Conservation (phyloP, 2,113 vertebrate genomes). For the Spermophilus dauricus region DNA sequence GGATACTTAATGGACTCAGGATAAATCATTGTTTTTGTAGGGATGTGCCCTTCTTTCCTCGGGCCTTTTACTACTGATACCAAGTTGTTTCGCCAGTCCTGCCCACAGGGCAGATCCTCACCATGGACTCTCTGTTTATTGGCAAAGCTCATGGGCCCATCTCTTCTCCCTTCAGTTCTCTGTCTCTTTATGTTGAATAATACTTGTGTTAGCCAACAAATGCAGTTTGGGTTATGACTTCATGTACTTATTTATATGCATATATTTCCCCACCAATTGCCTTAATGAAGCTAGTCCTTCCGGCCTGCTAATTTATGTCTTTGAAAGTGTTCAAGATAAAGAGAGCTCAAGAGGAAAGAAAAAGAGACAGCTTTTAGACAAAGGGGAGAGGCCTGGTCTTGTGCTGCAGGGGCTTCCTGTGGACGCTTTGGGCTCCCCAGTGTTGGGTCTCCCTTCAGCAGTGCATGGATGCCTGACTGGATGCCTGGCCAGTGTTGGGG, state of each 20-base stretch:
- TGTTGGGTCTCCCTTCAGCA: not conserved
- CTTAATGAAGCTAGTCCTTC: slow-evolving; percentile 46
- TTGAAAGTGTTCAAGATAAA: slow-evolving; percentile 29
- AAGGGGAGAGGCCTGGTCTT: not conserved
- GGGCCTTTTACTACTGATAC: not conserved
- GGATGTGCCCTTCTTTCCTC: not conserved
- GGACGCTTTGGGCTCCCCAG: not conserved
- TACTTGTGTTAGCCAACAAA: slow-evolving; percentile 40
- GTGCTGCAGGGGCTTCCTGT: not conserved
- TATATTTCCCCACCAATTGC: not conserved
- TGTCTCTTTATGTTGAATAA: not conserved
- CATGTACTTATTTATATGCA: slow-evolving; percentile 19
- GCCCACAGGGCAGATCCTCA: not conserved
- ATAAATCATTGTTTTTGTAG: not conserved
- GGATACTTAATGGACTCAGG: not conserved
- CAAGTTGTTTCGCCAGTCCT: not conserved
- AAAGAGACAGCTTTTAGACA: not conserved
- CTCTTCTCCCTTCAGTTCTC: not conserved
- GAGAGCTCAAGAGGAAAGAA: not conserved
- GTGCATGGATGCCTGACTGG: not conserved
- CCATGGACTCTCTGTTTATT: not conserved
- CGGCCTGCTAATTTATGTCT: slow-evolving; percentile 55
- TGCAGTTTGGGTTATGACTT: slow-evolving; percentile 35
- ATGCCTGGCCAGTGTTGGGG: not conserved
- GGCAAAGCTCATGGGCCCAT: not conserved